A percentile compares a stretch with the other conserved stretches of the same genome.
Evolutionary conservation across 2,797 vertebrate genomes (phyloP).

Genomic region (Eulemur rubriventer): DNA sequence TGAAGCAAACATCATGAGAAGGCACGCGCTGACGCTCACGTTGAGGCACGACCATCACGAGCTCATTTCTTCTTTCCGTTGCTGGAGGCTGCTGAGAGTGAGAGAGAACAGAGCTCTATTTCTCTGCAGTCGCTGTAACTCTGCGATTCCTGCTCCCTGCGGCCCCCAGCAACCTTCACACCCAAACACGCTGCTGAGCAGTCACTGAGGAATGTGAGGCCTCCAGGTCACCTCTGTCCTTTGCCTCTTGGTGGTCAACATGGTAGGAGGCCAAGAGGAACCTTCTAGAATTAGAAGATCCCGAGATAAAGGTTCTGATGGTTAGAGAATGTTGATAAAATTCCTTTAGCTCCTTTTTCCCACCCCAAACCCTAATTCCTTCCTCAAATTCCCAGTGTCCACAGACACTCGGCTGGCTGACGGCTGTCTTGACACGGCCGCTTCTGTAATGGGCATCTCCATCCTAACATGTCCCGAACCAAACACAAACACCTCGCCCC

Average conservation of each 20-base stretch:
- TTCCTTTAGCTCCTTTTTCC: background rate
- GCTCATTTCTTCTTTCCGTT: background rate
- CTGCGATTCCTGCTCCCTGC: no score
- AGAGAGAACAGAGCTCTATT: background rate
- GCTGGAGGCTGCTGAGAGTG: background rate
- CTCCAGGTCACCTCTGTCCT: background rate
- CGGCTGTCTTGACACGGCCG: background rate
- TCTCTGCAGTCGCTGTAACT: background rate
- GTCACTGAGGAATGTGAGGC: background rate
- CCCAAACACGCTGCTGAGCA: background rate
- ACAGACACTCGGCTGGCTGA: background rate
- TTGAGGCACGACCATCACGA: background rate
- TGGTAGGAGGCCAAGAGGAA: background rate
- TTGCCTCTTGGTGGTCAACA: background rate
- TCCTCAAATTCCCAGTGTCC: background rate
- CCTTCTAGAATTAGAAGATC: background rate
- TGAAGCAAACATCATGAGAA: background rate
- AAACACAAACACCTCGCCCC: background rate
- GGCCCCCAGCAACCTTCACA: no score
- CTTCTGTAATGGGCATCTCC: background rate
- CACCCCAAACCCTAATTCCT: background rate
- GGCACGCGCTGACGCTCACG: background rate
- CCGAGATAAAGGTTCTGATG: background rate
- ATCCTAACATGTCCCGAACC: background rate
- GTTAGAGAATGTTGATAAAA: background rate